A percentile compares a stretch with the other conserved stretches of the same genome.
phyloP scores from a whole-genome alignment of 2,797 vertebrate species.

The Phoeniculus purpureus region DNA sequence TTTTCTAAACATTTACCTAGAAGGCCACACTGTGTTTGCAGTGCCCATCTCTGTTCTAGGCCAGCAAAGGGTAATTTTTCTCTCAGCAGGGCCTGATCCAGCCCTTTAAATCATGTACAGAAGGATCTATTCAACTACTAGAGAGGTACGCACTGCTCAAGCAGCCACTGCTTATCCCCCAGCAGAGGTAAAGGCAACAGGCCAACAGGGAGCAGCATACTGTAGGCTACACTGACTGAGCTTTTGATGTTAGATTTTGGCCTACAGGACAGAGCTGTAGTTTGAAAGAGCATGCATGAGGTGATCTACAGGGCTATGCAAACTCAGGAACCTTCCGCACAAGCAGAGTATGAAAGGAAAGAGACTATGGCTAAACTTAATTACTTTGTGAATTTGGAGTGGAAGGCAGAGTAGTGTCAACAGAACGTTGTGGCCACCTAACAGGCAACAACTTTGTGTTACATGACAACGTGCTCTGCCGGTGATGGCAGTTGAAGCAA shows the following conservation, averaged over 20 bases:
- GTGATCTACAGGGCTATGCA: background rate
- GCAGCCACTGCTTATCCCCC: background rate
- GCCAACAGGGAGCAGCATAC: background rate
- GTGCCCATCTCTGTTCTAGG: background rate
- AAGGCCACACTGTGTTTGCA: background rate
- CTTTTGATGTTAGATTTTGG: background rate
- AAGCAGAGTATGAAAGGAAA: background rate
- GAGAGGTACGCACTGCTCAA: background rate
- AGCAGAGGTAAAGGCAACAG: background rate
- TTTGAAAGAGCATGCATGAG: background rate
- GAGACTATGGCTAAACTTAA: background rate
- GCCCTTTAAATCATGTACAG: background rate
- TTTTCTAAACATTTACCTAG: background rate
- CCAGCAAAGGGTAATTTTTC: background rate
- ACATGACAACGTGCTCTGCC: background rate
- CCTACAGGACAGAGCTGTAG: background rate
- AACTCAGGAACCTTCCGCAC: background rate
- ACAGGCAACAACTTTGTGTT: background rate
- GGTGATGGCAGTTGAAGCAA: slow-evolving; percentile 8
- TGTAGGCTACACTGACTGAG: background rate
- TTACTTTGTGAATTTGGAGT: background rate
- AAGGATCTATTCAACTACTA: background rate
- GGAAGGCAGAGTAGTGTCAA: slow-evolving; percentile 17
- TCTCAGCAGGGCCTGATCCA: background rate
- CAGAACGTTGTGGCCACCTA: background rate